Conservation (phyloP, 1,140 invertebrate species). For the Pachypeltis micranthus region DNA sequence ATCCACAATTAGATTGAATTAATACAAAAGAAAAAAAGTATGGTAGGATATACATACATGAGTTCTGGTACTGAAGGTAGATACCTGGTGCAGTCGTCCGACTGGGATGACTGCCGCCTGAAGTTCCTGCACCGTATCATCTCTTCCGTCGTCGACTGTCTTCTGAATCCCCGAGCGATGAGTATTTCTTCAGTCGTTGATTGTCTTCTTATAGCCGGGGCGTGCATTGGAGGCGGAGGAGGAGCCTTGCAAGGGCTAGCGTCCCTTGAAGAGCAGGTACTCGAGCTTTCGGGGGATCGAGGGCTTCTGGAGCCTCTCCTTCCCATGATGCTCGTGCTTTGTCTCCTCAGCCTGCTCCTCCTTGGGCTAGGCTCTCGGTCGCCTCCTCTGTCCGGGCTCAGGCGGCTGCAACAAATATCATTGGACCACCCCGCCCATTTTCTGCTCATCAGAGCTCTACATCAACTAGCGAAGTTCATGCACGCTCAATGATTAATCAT, state of each 20-base stretch:
- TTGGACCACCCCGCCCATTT: neutral
- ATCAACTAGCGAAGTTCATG: too few relatives aligned
- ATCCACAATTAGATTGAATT: too few relatives aligned
- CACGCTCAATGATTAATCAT: too few relatives aligned
- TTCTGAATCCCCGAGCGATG: slow-evolving; percentile 74
- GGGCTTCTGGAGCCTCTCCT: slow-evolving; percentile 36
- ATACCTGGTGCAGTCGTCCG: slow-evolving; percentile 30
- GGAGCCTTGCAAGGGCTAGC: slow-evolving; percentile 33
- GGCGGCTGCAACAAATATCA: slow-evolving; percentile 41
- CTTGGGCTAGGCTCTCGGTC: slow-evolving; percentile 55
- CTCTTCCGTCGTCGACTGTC: slow-evolving; percentile 82
- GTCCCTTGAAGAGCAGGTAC: slow-evolving; percentile 55
- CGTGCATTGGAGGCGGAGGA: slow-evolving; percentile 37
- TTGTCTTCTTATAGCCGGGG: slow-evolving; percentile 65
- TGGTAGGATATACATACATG: slow-evolving; percentile 9
- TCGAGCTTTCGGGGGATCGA: slow-evolving; percentile 55
- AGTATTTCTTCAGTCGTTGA: slow-evolving; percentile 85
- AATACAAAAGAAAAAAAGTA: neutral
- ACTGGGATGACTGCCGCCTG: slow-evolving; percentile 38
- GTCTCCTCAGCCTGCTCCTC: slow-evolving; percentile 49
- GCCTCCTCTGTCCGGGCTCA: slow-evolving; percentile 56
- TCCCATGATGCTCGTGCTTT: slow-evolving; percentile 28
- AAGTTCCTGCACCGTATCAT: slow-evolving; percentile 84
- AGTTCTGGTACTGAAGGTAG: slow-evolving; percentile 41
- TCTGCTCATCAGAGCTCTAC: neutral